phyloP scores from a whole-genome alignment of 2,888 invertebrate species.

The Platypus cylindrus region DNA sequence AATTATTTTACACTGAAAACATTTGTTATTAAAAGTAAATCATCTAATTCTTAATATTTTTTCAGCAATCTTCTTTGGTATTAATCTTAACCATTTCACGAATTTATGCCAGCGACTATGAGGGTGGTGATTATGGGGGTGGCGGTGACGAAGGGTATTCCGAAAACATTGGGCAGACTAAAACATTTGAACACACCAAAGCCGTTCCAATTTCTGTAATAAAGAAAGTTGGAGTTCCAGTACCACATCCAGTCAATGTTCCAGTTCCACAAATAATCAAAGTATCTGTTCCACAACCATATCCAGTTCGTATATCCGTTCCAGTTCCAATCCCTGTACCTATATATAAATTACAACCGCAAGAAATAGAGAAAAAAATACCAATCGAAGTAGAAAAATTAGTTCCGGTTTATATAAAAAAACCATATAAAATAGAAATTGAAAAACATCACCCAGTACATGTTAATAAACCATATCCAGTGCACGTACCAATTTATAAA shows the following conservation, averaged over 20 bases:
- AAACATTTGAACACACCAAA: slow-evolving; percentile 55
- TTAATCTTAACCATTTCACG: too few species aligned
- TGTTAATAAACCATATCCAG: slow-evolving; percentile 56
- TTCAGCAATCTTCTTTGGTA: too few species aligned
- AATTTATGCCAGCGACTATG: too few species aligned
- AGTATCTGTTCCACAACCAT: slow-evolving; percentile 61
- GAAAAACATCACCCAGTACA: slow-evolving; percentile 58
- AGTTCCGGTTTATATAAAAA: slow-evolving; percentile 56
- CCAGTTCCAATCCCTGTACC: slow-evolving; percentile 62
- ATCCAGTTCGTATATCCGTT: slow-evolving; percentile 56
- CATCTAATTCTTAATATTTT: too few species aligned
- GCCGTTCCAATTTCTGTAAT: slow-evolving; percentile 57
- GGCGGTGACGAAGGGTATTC: slow-evolving; percentile 28
- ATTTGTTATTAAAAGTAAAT: too few species aligned
- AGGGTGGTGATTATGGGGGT: slow-evolving; percentile 44
- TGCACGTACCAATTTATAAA: slow-evolving; percentile 61
- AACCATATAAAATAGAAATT: slow-evolving; percentile 62
- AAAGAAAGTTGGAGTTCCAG: slow-evolving; percentile 58
- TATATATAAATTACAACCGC: slow-evolving; percentile 58
- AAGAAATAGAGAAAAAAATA: slow-evolving; percentile 57
- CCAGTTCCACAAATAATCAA: slow-evolving; percentile 57
- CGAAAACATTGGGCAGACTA: slow-evolving; percentile 40
- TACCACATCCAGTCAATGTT: slow-evolving; percentile 61
- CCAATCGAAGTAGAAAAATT: slow-evolving; percentile 63
- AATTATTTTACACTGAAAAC: too few species aligned